These are phyloP conservation scores for Natator depressus DNA, from an alignment of 2,113 vertebrate genomes.

Conservation along the genomic window DNA sequence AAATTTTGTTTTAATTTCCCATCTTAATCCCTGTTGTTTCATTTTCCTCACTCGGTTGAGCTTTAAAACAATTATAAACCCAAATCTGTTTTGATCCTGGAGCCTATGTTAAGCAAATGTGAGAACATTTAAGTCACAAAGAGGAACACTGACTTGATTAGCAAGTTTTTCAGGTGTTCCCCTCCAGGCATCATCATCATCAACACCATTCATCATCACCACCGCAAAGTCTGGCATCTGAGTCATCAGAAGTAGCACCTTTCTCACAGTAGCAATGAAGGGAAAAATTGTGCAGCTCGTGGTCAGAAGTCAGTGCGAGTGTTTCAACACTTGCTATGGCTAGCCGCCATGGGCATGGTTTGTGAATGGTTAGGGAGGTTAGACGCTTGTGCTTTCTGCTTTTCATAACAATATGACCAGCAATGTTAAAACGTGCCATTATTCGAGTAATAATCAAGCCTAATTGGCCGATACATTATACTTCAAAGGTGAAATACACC, in stretches of 20 bases:
- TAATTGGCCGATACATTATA: background rate
- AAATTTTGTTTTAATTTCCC: background rate
- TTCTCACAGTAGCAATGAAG: background rate
- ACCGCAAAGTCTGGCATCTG: background rate
- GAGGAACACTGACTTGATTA: background rate
- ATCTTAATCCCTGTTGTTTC: background rate
- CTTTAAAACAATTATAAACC: background rate
- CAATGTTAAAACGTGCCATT: background rate
- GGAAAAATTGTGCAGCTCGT: background rate
- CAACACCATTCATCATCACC: background rate
- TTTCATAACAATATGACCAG: background rate
- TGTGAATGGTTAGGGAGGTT: background rate
- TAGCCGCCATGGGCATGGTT: background rate
- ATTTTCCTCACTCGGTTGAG: background rate
- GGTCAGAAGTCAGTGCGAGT: background rate
- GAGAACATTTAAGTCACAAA: background rate
- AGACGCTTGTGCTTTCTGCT: background rate
- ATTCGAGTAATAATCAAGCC: accelerated
- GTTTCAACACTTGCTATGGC: background rate
- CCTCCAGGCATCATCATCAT: background rate
- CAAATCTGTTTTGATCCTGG: background rate
- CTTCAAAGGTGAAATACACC: background rate
- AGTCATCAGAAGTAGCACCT: background rate
- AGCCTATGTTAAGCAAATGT: background rate
- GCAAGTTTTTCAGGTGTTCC: background rate